Base-by-base conservation (phyloP, 2,888 invertebrate genomes). In the Magallana nippona region DNA sequence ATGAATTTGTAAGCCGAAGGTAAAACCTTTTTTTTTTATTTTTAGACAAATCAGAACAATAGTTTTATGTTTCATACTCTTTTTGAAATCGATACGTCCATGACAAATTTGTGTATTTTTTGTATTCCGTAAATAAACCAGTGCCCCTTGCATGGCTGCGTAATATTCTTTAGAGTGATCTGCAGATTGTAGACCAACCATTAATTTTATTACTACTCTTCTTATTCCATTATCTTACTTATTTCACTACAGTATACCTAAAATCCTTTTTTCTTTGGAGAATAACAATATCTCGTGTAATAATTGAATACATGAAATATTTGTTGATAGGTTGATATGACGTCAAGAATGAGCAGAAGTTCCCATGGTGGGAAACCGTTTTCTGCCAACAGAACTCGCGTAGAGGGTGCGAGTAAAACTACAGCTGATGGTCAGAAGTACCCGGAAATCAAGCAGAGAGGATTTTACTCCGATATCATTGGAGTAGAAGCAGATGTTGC, bases 401-500 rank as follows among this genome's bases (percentile, higher is more conserved):
- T 85, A 1, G 83, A 79, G 10, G 88, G 87, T 22, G 81, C 87
- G 19, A 78, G 84, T 15, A 87, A 85, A 63, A 84, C 87, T 11
- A 82, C 88, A 17, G 83, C 80, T 1, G 60, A 81, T 81, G 91
- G 90, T 32, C 89, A 91, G 81, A 88, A 88, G 22, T 94, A 94
- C 86, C 94, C 94, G 44, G 93, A 93, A 84, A 93, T 94, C 56
- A 93, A 93, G 89, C 93, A 94, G 87, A 87, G 94, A 86, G 94
- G 94, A 57, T 94, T 88, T 87, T 94, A 94, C 86, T 94, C 94
- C 2, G 94, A 94, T 88, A 91, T 93, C 60, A 88, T 93, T 55
- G 90, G 89, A 60, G 79, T 88, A 71, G 91, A 91, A 87, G 90
- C 91, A 27, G 83, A 79, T 80, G 85, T 87, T 55, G 19, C 78